phyloP scores from a whole-genome alignment of 2,113 vertebrate species.

The Corythaixoides concolor region DNA sequence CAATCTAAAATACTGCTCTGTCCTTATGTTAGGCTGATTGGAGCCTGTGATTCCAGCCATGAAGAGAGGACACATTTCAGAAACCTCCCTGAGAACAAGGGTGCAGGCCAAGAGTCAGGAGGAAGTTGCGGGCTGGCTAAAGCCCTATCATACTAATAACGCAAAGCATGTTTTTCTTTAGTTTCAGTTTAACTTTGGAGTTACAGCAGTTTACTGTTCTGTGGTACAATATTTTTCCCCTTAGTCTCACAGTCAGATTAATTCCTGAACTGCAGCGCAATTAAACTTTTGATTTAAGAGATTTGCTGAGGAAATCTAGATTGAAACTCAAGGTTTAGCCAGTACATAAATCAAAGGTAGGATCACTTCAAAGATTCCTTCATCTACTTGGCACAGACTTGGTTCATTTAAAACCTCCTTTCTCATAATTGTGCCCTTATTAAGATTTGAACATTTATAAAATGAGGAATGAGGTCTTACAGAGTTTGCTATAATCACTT shows the following conservation, averaged over 20 bases:
- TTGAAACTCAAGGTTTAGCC: constrained; percentile 58
- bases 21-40: not conserved
- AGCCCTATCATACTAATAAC: constrained; percentile 51
- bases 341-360: constrained; percentile 67
- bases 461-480: constrained; percentile 48
- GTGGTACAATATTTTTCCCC: constrained; percentile 14
- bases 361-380: constrained; percentile 68
- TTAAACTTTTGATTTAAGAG: constrained; percentile 68
- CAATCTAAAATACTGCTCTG: not conserved
- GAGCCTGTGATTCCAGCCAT: not conserved
- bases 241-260: constrained; percentile 55
- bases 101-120: constrained; percentile 25
- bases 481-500: constrained; percentile 41
- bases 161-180: constrained; percentile 51
- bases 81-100: constrained; percentile 26
- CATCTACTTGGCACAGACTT: constrained; percentile 45
- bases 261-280: constrained; percentile 49
- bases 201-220: constrained; percentile 57
- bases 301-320: constrained; percentile 67
- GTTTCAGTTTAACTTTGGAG: constrained; percentile 40
- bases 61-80: constrained; percentile 5
- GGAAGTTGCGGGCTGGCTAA: constrained; percentile 31
- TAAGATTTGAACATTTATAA: constrained; percentile 51
- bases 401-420: constrained; percentile 44
- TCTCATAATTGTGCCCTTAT: constrained; percentile 48